A percentile compares a stretch with the other conserved stretches of the same genome.
Evolutionary conservation across 2,797 vertebrate genomes (phyloP).

Genomic region (Sebastes flavidus): DNA sequence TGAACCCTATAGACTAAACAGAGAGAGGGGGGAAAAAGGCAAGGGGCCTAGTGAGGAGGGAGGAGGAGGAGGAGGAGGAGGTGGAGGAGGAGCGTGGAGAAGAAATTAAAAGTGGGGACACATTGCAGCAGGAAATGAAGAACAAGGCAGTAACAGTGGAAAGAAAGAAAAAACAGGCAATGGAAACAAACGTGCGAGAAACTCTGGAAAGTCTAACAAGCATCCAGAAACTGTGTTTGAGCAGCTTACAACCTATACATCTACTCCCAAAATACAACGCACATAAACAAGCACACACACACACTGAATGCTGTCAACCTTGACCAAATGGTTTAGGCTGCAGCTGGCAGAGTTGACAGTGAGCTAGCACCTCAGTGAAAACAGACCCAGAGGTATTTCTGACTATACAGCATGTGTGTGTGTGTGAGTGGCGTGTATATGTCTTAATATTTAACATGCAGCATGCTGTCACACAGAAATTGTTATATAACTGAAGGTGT

Average conservation of each 20-base stretch:
- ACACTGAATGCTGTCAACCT: slow-evolving; percentile 26
- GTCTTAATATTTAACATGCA: not conserved
- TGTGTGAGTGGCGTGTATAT: not conserved
- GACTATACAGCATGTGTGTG: not conserved
- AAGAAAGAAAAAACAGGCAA: slow-evolving; percentile 34
- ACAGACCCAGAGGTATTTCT: slow-evolving; percentile 17
- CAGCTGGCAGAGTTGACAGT: slow-evolving; percentile 25
- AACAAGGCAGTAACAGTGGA: slow-evolving; percentile 48
- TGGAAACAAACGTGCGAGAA: slow-evolving; percentile 45
- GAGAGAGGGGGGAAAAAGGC: slow-evolving; percentile 4
- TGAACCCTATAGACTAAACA: slow-evolving; percentile 52
- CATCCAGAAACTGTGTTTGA: slow-evolving; percentile 4
- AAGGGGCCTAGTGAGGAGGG: slow-evolving; percentile 14
- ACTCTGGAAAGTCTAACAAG: slow-evolving; percentile 29
- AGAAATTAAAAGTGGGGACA: slow-evolving; percentile 52
- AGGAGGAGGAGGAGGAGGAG: not conserved
- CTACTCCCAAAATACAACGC: slow-evolving; percentile 16
- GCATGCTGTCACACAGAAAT: not conserved
- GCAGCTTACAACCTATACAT: not conserved
- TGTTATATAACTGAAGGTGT: not conserved
- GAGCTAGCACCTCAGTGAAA: slow-evolving; percentile 33
- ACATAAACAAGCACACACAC: not conserved
- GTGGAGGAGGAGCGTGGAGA: slow-evolving; percentile 6
- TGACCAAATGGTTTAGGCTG: slow-evolving; percentile 30
- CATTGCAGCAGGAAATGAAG: slow-evolving; percentile 58